Conservation (phyloP, 2,113 vertebrate species). For the Cygnus buccinator region DNA sequence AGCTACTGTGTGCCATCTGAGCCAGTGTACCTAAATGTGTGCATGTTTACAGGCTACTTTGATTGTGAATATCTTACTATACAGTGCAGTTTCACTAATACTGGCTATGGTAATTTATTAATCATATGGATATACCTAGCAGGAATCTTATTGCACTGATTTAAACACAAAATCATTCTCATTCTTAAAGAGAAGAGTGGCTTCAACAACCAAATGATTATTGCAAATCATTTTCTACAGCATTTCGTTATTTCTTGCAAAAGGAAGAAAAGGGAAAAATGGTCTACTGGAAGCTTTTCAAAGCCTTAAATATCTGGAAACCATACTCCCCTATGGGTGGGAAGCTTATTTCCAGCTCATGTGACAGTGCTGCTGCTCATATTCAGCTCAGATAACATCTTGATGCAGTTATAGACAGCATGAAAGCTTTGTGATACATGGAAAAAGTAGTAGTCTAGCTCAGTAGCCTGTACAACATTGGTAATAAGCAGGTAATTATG, state of each 20-base stretch:
- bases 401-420: too few relatives aligned
- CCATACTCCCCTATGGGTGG: too few relatives aligned
- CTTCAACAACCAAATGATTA: background rate
- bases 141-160: background rate
- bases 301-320: background rate
- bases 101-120: background rate
- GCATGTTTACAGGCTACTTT: background rate
- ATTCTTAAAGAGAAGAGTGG: background rate
- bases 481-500: background rate
- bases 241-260: background rate
- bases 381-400: background rate
- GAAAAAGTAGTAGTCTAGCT: background rate
- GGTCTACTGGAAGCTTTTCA: background rate
- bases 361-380: background rate
- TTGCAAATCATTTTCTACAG: background rate
- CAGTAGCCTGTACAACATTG: background rate
- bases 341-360: fast-evolving
- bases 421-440: background rate
- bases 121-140: background rate
- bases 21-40: background rate
- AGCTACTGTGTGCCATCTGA: background rate
- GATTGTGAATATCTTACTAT: background rate
- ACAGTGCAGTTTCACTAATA: background rate
- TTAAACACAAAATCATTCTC: background rate
- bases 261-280: background rate